Evolutionary conservation across 2,888 invertebrate genomes (phyloP).

Genomic region (Pollenia amentaria): DNA sequence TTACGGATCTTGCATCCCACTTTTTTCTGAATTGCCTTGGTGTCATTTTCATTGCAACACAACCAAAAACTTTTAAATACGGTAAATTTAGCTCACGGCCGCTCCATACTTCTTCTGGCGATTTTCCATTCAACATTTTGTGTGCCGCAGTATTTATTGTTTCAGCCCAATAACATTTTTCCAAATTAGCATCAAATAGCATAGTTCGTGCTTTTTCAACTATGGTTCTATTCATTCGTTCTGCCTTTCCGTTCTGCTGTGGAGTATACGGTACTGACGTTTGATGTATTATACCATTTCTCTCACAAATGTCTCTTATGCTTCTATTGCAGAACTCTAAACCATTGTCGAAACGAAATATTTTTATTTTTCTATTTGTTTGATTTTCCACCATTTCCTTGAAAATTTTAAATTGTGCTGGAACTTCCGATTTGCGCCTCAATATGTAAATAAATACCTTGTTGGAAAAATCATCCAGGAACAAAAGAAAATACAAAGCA

Average conservation of each 20-base stretch:
- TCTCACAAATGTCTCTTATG: neutral
- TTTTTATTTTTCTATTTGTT: no score
- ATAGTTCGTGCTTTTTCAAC: constrained; percentile 40
- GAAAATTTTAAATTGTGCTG: neutral
- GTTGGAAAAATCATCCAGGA: constrained; percentile 44
- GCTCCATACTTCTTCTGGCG: constrained; percentile 14
- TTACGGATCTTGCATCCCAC: no score
- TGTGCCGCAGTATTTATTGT: neutral
- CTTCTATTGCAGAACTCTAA: constrained; percentile 29
- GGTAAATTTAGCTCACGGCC: constrained; percentile 17
- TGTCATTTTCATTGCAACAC: constrained; percentile 25
- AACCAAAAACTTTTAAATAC: constrained; percentile 40
- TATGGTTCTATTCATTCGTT: constrained; percentile 34
- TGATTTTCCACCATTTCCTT: constrained; percentile 6
- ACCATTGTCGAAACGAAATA: no score
- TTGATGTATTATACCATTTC: constrained; percentile 11
- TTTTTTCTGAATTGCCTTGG: constrained; percentile 28
- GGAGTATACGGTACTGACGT: neutral
- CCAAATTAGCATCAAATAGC: constrained; percentile 4
- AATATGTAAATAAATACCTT: neutral
- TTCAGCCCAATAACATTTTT: neutral
- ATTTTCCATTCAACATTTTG: constrained; percentile 17
- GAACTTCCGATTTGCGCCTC: constrained; percentile 24
- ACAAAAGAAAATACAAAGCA: constrained; percentile 24
- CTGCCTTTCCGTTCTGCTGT: constrained; percentile 36